Base-by-base conservation (phyloP, 2,113 vertebrate species). In the Corythoichthys haematopterus region DNA sequence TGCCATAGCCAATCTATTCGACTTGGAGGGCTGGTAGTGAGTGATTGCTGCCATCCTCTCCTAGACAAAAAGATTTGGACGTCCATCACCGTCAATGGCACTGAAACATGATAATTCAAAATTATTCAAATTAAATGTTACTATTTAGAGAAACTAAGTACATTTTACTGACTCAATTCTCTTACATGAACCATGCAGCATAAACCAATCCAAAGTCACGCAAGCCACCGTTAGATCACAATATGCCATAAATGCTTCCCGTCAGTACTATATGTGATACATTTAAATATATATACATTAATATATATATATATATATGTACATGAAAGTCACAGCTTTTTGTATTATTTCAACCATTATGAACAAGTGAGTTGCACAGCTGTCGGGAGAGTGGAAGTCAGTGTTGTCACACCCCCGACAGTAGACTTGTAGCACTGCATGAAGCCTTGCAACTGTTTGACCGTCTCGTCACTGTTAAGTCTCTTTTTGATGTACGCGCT, bases 371-470 rank as follows among this genome's bases (percentile, higher is more conserved):
- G 59, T 61, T 61, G 59, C 37, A 61, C 59, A 20, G 16, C 60
- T 13, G 20, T 20, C 60, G 11, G 33, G 55, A 10, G 59, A 12
- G 2, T 9, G 58, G 16, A 5, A 3, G 57, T 59, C 36, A 7
- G 28, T 40, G 37, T 53, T 3, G 15, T 43, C 15, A 15, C 51
- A 13, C 55, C 33, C 33, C 55, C 59, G 57, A 60, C 78, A 64
- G 75, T 82, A 76, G 72, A 66, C 61, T 83, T 40, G 83, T 84
- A 87, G 82, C 89, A 79, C 76, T 84, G 84, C 88, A 88, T 88
- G 83, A 84, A 79, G 76, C 84, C 84, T 76, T 82, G 81, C 80
- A 80, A 85, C 81, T 83, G 71, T 77, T 58, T 72, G 67, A 75
- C 50, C 56, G 76, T 80, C 76, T 76, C 68, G 74, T 85, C 86